Evolutionary conservation across 2,888 invertebrate genomes (phyloP), one percentile per base, ranked within the genome.

Genomic region (Galeruca laticollis): DNA sequence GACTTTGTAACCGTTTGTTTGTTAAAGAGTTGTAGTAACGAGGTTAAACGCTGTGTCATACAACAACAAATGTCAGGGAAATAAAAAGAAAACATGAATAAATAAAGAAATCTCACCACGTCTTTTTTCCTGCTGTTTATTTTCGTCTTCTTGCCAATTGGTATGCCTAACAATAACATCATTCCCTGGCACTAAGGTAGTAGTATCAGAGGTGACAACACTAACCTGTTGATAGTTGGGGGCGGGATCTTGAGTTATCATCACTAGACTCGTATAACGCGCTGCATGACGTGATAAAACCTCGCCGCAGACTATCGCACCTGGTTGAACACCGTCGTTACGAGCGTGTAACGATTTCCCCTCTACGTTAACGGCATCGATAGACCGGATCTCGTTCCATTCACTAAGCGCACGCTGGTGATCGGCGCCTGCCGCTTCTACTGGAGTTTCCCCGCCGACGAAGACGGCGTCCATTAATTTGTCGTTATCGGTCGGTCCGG

Each of bases 191-290:
- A 92, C 88, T 79, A 93, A 87, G 82, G 90, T 91, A 82, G 93
- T 93, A 81, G 93, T 93, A 84, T 93, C 92, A 80, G 90, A 90
- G 82, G 93, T 91, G 84, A 93, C 90, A 78, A 93, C 92, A 86
- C 91, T 93, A 81, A 93, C 93, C 84, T 88, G 88, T 75, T 88
- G 87, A 78, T 85, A 86, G 84, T 88, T 78, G 69, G 85, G 84
- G 76, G 76, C 75, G 69, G 73, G 83, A 85, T 93, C 91, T 87
- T 93, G 94, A 82, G 94, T 94, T 87, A 95, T 95, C 94, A 94
- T 94, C 86, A 95, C 93, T 88, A 94, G 91, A 88, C 94, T 94
- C 82, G 93, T 93, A 86, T 94, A 95, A 84, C 93, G 92, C 86
- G 91, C 90, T 76, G 88, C 88, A 81, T 83, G 79, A 75, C 80